Evolutionary conservation across 2,888 invertebrate species (phyloP), one percentile per base, ranked within the genome.

Genomic region (Eudemis profundana): DNA sequence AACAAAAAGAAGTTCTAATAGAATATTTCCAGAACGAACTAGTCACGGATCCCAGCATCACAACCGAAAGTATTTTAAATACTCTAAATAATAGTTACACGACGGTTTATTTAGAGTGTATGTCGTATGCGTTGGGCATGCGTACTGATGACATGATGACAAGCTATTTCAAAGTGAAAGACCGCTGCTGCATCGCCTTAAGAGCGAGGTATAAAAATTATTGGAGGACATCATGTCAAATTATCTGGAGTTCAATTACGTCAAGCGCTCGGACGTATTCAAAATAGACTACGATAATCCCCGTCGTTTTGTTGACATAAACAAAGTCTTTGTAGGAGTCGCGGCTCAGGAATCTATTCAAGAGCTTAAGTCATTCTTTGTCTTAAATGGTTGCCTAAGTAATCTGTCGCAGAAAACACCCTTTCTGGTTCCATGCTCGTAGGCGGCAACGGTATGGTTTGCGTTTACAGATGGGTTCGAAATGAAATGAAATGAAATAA

Each of bases 151-250:
- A 33, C 2, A 50, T 1, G 29, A 33, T 2, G 33, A 33, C 12
- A 50, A 38, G 15, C n/a, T 54, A 5, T 54, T 54, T 14, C 53
- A 54, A 27, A 40, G 23, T 4, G 53, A 54, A 8, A 54, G 10
- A 15, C 53, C 53, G 10, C 15, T 54, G 3, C 53, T 54, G 10
- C 40, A 54, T 15, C 10, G 4, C 4, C 23, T 54, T 1, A 54
- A 40, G 23, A 19, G n/a, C 8, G 19, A 53, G 21, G 38, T 53
- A 0, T 36, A 38, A 53, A 53, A 36, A n/a, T 8, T 53, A 0
- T 21, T 38, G 3, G 19, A 19, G 15, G n/a, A 12, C 7, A 36
- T 53, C 2, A 8, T 19, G 19, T 36, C 51, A n/a, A 53, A 53
- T 19, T 53, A 36, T 14, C 7, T 53, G 5, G n/a, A 53, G 14